Evolutionary conservation across 2,888 invertebrate species (phyloP), one percentile per base, ranked within the genome.

Genomic region (Agrochola litura): DNA sequence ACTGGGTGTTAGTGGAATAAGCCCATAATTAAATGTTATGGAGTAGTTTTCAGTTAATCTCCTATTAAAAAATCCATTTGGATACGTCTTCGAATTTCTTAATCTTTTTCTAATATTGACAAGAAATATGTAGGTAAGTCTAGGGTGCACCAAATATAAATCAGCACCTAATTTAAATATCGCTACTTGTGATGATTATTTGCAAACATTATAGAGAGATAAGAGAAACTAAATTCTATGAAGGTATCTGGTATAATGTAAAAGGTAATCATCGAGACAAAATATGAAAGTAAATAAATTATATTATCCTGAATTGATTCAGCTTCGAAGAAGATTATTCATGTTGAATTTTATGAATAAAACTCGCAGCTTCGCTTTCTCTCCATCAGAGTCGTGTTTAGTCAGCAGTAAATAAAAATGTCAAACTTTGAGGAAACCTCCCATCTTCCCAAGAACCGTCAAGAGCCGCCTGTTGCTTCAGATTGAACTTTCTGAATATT

Each of bases 401-500:
- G n/a, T 60, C 67, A 41, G 71, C 61, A 73, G 83, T 86, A 88
- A 86, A 87, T 89, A 82, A 81, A 81, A 72, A 63, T 37, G 64
- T 19, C 22, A 78, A 84, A 89, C 76, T 89, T 86, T 66, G 75
- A 46, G 16, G 56, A 30, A 19, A n/a, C 43, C 8, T 60, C 52
- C 73, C 73, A 30, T 71, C 64, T 81, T 65, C 63, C 58, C 12
- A 64, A 71, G 77, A 81, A 64, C 72, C 74, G 82, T 16, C 25
- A 65, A 67, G 76, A 80, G 70, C 71, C 73, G 86, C 90, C 87
- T 90, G 90, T 90, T 90, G 90, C 90, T 88, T 85, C 83, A 74
- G 77, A 85, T 82, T 82, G 70, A 90, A 90, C 87, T 88, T 90
- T 86, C 52, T 80, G 89, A 89, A 90, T 89, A 89, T 84, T 87